These are phyloP conservation scores for Acanthopleura granulata DNA, from an alignment of 2,888 invertebrate species.

Conservation along the genomic window DNA sequence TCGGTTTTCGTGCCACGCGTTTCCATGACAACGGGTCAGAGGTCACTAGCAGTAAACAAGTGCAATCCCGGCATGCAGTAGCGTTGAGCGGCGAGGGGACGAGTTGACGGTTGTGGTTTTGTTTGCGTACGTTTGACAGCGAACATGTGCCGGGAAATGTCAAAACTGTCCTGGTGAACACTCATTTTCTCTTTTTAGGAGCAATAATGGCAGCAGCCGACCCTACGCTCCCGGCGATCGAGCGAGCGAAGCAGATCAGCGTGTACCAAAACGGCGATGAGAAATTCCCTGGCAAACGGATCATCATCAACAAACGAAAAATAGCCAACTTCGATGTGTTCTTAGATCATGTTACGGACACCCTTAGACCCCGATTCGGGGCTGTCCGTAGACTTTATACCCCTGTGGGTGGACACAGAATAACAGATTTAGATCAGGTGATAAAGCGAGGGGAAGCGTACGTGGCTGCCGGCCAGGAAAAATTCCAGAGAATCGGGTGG, in stretches of 20 bases:
- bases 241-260: conserved; percentile 19
- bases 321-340: conserved; percentile 21
- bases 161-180: not conserved
- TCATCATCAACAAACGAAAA: conserved; percentile 18
- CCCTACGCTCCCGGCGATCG: not conserved
- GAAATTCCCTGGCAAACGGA: conserved; percentile 17
- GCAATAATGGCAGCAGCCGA: not conserved
- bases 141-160: conserved; percentile 15
- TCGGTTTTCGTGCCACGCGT: not conserved
- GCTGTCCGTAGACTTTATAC: conserved; percentile 24
- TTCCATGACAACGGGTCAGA: conserved; percentile 16
- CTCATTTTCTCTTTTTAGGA: not conserved
- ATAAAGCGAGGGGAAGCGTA: conserved; percentile 16
- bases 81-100: not conserved
- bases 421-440: conserved; percentile 19
- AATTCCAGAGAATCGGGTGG: conserved; percentile 22
- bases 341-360: conserved; percentile 21
- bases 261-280: conserved; percentile 21
- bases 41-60: conserved; percentile 11
- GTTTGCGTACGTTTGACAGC: not conserved
- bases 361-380: conserved; percentile 19
- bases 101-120: conserved; percentile 3
- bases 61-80: conserved; percentile 6
- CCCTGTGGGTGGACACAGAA: conserved; percentile 18
- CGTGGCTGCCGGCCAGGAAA: conserved; percentile 24